Evolutionary conservation across 2,113 vertebrate species (phyloP), one percentile per base, ranked within the genome.

Genomic region (Lophotis ruficrista): DNA sequence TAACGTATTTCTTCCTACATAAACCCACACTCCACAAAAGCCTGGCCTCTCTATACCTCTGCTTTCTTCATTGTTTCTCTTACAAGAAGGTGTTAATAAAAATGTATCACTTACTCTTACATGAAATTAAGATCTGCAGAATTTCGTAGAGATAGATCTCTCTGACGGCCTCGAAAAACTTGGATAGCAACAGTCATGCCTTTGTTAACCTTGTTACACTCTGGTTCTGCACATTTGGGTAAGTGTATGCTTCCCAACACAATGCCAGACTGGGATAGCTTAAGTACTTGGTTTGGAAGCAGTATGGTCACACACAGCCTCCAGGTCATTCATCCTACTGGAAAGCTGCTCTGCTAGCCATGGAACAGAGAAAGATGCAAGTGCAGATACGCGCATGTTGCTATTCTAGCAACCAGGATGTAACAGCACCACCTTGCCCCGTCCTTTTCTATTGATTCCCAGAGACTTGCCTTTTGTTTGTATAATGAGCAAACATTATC

Each of bases 381-480:
- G 54, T 41, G 68, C 5, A 51, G 50, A n/a, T 37, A 41, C 2
- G 2, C 37, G 56, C n/a, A 23, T 0, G 0, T 10, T 62, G 56
- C 64, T 68, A 2, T 41, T n/a, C 35, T 14, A 38, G 62, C 50
- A 62, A 12, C 24, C 15, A 31, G 18, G 14, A 58, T 6, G 37
- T 3, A 54, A 28, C 20, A 38, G 19, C 33, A 58, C 3, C 24
- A 33, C 13, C 33, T 68, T 85, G 47, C 82, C 31, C 43, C 12
- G 14, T 25, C 58, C 37, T 48, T 19, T 60, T 58, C 47, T 4
- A 12, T 5, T 8, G 16, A 27, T 25, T 85, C 37, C 53, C 78
- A 84, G 56, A 82, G 66, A 71, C 2, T 43, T 64, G 78, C 41
- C 53, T 87, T 80, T 54, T 58, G 47, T 56, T 75, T 68, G 64